These are phyloP conservation scores for Drosophila kikkawai DNA, from an alignment of 1,140 invertebrate genomes.

Conservation along the genomic window DNA sequence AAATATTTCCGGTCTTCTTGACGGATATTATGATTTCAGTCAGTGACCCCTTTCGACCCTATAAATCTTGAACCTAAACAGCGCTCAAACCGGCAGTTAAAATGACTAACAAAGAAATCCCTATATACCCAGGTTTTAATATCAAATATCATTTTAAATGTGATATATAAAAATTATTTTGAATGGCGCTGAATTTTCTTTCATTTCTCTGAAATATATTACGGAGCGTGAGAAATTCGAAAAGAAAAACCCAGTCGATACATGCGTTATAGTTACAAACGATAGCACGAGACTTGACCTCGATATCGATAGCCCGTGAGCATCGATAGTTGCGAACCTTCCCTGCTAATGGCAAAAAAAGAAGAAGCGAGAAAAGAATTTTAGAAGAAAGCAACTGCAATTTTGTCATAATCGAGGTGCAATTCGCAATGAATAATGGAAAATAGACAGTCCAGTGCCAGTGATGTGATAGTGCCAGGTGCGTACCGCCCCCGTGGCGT, in stretches of 20 bases:
- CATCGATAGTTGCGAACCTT: conserved; percentile 4
- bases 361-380: conserved; percentile 81
- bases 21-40: too few species aligned
- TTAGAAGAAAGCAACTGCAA: conserved; percentile 70
- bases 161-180: not conserved
- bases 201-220: not conserved
- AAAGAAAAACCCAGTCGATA: too few species aligned
- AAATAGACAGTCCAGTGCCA: conserved; percentile 69
- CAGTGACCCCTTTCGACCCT: too few species aligned
- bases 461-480: conserved; percentile 78
- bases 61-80: not conserved
- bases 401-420: conserved; percentile 67
- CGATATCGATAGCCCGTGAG: conserved; percentile 17
- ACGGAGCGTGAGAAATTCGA: not conserved
- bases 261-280: not conserved
- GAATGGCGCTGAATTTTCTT: not conserved
- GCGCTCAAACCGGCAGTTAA: not conserved
- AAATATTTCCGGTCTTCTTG: too few species aligned
- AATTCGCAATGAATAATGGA: conserved; percentile 80
- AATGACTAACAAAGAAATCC: not conserved
- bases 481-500: conserved; percentile 36
- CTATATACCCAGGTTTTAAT: not conserved
- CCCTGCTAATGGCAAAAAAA: conserved; percentile 46
- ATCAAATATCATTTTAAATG: not conserved
- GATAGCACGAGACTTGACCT: conserved; percentile 1